Evolutionary conservation across 2,797 vertebrate species (phyloP).

Genomic region (Gila robusta): DNA sequence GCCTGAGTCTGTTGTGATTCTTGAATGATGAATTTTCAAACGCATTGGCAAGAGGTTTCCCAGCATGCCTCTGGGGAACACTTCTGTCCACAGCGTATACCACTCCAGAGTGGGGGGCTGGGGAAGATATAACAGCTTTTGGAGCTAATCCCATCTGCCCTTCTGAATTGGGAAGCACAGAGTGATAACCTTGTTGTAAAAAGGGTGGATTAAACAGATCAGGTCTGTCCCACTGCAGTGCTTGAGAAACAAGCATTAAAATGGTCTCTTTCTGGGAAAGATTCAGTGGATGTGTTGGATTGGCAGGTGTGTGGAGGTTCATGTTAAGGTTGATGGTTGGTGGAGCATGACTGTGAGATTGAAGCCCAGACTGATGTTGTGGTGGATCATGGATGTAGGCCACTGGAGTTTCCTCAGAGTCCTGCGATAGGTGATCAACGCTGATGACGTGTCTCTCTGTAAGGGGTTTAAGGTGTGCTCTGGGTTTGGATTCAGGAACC

Average conservation of each 20-base stretch:
- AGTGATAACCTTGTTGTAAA: conserved; percentile 12
- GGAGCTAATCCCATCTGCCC: conserved; percentile 20
- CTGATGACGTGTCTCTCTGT: conserved; percentile 34
- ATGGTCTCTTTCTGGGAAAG: conserved; percentile 57
- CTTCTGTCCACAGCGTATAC: conserved; percentile 6
- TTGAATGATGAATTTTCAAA: conserved; percentile 25
- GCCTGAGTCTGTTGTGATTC: conserved; percentile 30
- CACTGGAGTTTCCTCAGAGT: conserved; percentile 25
- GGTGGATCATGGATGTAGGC: conserved; percentile 6
- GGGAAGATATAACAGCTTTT: conserved; percentile 34
- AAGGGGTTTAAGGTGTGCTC: conserved; percentile 48
- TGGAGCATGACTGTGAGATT: conserved; percentile 39
- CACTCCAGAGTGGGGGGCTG: background rate
- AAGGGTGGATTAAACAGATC: conserved; percentile 33
- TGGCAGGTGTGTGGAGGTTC: conserved; percentile 53
- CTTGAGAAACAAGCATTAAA: conserved; percentile 49
- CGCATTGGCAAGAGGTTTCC: conserved; percentile 36
- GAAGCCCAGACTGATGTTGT: conserved; percentile 23
- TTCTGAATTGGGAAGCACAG: conserved; percentile 3
- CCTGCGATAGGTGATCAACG: background rate
- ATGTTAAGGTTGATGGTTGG: conserved; percentile 63
- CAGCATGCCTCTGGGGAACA: conserved; percentile 14
- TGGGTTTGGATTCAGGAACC: conserved; percentile 43
- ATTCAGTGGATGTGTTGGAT: conserved; percentile 49
- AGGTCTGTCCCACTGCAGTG: conserved; percentile 29